Percentiles rank a stretch among this genome's conserved stretches.
Evolutionary conservation across 2,888 invertebrate genomes (phyloP).

Genomic region (Lumbricus terrestris): DNA sequence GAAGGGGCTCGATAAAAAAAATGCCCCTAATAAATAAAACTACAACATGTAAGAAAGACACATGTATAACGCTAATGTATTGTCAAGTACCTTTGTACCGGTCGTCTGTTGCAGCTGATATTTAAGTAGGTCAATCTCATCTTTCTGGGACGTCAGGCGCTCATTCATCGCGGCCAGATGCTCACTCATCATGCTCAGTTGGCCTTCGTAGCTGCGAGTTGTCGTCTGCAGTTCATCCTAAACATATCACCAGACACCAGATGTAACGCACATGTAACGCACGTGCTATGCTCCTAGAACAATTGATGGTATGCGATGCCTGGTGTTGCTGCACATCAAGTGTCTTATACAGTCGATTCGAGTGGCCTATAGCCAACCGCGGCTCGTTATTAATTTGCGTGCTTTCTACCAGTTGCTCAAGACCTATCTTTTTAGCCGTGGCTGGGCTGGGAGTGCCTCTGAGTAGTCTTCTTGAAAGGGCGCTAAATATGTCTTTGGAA

Average conservation of each 20-base stretch:
- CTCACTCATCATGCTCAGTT: constrained; percentile 75
- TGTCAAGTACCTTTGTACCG: background rate
- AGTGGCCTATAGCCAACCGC: too few species aligned
- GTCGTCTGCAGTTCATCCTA: constrained; percentile 72
- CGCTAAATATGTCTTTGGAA: too few species aligned
- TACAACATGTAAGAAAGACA: background rate
- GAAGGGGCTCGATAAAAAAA: background rate
- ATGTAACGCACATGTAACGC: too few species aligned
- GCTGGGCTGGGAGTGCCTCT: too few species aligned
- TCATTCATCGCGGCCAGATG: constrained; percentile 79
- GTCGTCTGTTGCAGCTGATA: constrained; percentile 33
- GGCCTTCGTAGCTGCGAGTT: constrained; percentile 68
- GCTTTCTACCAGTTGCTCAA: too few species aligned
- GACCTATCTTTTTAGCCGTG: too few species aligned
- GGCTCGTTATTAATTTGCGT: too few species aligned
- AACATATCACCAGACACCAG: background rate
- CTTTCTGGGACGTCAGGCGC: constrained; percentile 78
- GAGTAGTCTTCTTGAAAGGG: too few species aligned
- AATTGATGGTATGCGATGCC: background rate
- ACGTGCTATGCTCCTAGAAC: background rate
- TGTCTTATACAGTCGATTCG: too few species aligned
- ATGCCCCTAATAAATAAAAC: too few species aligned
- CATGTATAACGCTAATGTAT: background rate
- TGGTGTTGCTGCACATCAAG: background rate
- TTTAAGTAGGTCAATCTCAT: constrained; percentile 67